Conservation (phyloP, 1,140 invertebrate species). For the Drosophila pachea region DNA sequence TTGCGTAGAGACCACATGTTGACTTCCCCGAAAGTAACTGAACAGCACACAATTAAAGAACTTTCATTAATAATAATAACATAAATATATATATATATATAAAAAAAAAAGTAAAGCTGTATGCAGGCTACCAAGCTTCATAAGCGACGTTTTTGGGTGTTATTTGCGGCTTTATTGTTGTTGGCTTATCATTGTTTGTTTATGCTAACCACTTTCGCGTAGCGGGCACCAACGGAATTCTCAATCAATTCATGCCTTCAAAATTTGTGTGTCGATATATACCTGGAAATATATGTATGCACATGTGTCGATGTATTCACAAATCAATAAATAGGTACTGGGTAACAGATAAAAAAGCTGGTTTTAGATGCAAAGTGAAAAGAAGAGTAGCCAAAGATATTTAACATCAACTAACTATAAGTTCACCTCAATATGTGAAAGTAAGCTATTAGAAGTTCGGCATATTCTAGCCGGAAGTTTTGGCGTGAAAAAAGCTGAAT, state of each 20-base stretch:
- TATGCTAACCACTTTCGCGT: slow-evolving; percentile 62
- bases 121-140: slow-evolving; percentile 12
- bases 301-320: slow-evolving; percentile 16
- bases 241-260: slow-evolving; percentile 73
- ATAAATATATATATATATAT: slow-evolving; percentile 2
- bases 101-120: background rate
- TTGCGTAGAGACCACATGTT: background rate
- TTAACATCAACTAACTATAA: too few relatives aligned
- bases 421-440: too few relatives aligned
- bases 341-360: background rate
- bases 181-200: slow-evolving; percentile 26
- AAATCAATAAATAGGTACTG: slow-evolving; percentile 29
- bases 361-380: background rate
- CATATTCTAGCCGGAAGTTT: too few relatives aligned
- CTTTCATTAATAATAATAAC: slow-evolving; percentile 42
- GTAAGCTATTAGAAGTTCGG: too few relatives aligned
- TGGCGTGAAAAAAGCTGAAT: too few relatives aligned
- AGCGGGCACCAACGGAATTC: slow-evolving; percentile 66
- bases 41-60: slow-evolving; percentile 40
- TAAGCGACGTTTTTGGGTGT: slow-evolving; percentile 8
- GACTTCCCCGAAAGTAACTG: background rate
- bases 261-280: slow-evolving; percentile 24
- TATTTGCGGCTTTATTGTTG: slow-evolving; percentile 19
- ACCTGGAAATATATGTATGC: background rate
- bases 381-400: too few relatives aligned